Percentiles rank a stretch among this genome's conserved stretches.
Conservation (phyloP, 2,797 vertebrate species). For the Takifugu ocellatus region DNA sequence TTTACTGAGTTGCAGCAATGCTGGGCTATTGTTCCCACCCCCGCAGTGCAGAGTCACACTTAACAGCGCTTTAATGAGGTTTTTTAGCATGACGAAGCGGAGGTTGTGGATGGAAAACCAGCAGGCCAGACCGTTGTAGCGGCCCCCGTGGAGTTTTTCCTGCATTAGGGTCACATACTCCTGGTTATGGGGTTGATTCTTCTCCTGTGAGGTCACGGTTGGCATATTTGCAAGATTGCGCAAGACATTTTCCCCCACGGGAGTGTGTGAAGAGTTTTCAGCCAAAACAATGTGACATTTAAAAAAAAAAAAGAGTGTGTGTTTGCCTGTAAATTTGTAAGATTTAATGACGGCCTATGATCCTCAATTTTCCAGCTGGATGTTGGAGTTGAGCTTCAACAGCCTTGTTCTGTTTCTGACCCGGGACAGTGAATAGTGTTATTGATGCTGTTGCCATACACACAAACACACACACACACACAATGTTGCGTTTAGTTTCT, state of each 20-base stretch:
- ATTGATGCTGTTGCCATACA: not conserved
- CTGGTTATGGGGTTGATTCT: slow-evolving; percentile 52
- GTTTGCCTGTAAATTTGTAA: too few species aligned
- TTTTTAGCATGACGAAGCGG: slow-evolving; percentile 34
- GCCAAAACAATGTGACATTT: slow-evolving; percentile 6
- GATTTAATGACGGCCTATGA: slow-evolving; percentile 3
- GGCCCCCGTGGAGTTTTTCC: slow-evolving; percentile 32
- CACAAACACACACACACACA: too few species aligned
- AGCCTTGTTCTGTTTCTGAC: slow-evolving; percentile 11
- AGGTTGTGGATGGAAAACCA: slow-evolving; percentile 34
- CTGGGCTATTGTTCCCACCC: not conserved
- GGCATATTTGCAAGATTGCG: slow-evolving; percentile 55
- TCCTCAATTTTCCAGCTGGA: slow-evolving; percentile 6
- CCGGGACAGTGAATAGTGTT: not conserved
- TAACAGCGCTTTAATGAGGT: slow-evolving; percentile 28
- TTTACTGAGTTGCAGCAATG: slow-evolving; percentile 27
- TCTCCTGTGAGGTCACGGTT: slow-evolving; percentile 56
- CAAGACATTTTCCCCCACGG: slow-evolving; percentile 47
- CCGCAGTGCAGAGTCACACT: slow-evolving; percentile 21
- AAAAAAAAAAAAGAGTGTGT: too few species aligned
- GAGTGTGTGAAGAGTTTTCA: slow-evolving; percentile 25
- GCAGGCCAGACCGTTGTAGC: slow-evolving; percentile 30
- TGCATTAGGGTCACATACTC: slow-evolving; percentile 54
- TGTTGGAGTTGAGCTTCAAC: slow-evolving; percentile 11
- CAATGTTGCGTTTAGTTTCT: not conserved